Conservation (phyloP, 2,113 vertebrate species). For the Procapra przewalskii region DNA sequence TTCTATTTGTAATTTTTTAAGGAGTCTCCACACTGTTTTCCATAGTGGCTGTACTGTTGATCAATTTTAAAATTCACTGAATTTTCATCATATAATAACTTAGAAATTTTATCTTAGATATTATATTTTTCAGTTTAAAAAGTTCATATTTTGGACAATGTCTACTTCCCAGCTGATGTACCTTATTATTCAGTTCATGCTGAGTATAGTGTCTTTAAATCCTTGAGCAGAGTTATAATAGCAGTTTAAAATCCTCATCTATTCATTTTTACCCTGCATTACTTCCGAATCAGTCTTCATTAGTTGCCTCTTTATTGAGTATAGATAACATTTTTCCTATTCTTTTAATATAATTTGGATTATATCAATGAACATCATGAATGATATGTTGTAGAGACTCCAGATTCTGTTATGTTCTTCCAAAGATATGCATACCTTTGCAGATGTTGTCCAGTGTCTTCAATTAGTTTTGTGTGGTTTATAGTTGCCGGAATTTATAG, state of each 20-base stretch:
- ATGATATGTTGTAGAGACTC: neutral
- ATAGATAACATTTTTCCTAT: neutral
- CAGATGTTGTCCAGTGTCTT: neutral
- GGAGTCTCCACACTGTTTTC: no score
- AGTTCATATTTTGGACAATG: neutral
- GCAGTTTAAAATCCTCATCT: neutral
- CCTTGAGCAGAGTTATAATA: neutral
- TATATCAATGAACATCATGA: neutral
- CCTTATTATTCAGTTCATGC: neutral
- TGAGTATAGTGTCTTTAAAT: neutral
- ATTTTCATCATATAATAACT: neutral
- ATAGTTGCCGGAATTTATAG: neutral
- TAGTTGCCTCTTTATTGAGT: neutral
- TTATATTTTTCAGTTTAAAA: neutral
- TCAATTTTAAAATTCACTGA: neutral
- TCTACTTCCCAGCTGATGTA: neutral
- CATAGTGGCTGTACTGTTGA: no score
- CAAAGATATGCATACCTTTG: neutral
- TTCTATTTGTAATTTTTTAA: no score
- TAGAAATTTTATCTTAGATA: constrained; percentile 11
- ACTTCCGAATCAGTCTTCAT: neutral
- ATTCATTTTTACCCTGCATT: neutral
- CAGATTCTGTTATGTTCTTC: neutral
- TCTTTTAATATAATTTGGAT: neutral
- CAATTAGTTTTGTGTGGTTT: neutral